Evolutionary conservation across 2,888 invertebrate species (phyloP).

Genomic region (Rhingia campestris): DNA sequence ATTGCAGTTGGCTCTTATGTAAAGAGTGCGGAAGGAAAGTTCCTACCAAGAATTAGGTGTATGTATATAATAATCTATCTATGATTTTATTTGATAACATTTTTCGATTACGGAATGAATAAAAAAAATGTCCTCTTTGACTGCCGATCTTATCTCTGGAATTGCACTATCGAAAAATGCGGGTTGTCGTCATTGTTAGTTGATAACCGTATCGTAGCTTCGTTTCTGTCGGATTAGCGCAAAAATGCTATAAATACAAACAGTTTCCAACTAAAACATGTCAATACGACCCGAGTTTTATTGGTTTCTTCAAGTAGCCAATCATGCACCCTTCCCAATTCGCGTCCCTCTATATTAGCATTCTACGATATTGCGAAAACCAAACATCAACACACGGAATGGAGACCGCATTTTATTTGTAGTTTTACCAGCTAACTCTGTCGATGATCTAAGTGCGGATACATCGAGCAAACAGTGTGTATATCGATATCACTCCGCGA

Average conservation of each 20-base stretch:
- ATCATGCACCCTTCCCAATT: neutral
- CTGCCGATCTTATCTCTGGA: constrained; percentile 25
- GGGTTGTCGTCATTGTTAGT: neutral
- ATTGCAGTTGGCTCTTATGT: too few species aligned
- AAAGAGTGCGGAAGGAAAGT: too few species aligned
- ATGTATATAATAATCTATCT: too few species aligned
- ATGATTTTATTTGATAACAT: neutral
- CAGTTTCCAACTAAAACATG: constrained; percentile 11
- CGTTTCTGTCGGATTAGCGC: neutral
- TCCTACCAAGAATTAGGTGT: too few species aligned
- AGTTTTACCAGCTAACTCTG: constrained; percentile 77
- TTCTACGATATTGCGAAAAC: constrained; percentile 11
- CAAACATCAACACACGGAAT: constrained; percentile 2
- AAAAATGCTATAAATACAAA: neutral
- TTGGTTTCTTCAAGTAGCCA: neutral
- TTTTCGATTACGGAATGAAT: neutral
- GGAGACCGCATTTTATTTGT: neutral
- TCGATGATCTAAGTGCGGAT: constrained; percentile 80
- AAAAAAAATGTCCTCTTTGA: neutral
- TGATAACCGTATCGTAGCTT: neutral
- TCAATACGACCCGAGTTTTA: constrained; percentile 4
- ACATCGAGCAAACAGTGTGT: constrained; percentile 35
- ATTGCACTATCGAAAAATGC: constrained; percentile 39
- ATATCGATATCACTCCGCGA: constrained; percentile 52
- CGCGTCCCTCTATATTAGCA: constrained; percentile 11